These are phyloP conservation scores for Peromyscus aztecus DNA, from an alignment of 2,797 vertebrate genomes.

Conservation along the genomic window DNA sequence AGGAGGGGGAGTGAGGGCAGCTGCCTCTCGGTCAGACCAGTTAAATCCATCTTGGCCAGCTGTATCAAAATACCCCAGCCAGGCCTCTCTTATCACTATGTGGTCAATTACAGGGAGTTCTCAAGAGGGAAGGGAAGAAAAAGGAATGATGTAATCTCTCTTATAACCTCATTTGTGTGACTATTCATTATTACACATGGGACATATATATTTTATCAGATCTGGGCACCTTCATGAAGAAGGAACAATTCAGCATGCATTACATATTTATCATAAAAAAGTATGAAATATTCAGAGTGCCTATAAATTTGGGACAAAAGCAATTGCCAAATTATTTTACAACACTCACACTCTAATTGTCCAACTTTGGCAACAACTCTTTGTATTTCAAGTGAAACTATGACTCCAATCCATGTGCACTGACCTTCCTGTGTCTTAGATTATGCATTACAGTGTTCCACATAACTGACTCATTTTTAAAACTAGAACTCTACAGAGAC, in stretches of 20 bases:
- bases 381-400: conserved; percentile 73
- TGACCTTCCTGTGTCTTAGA: background rate
- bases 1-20: background rate
- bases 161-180: conserved; percentile 60
- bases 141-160: conserved; percentile 73
- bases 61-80: conserved; percentile 26
- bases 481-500: conserved; percentile 36
- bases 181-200: conserved; percentile 57
- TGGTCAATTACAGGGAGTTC: conserved; percentile 72
- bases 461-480: conserved; percentile 16
- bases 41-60: conserved; percentile 62
- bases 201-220: conserved; percentile 67
- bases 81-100: conserved; percentile 72
- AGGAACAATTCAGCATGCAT: conserved; percentile 41
- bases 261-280: conserved; percentile 57
- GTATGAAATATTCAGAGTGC: conserved; percentile 62
- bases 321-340: conserved; percentile 70
- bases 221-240: conserved; percentile 58
- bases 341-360: conserved; percentile 58
- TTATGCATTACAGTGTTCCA: conserved; percentile 12
- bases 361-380: conserved; percentile 59
- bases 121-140: conserved; percentile 64
- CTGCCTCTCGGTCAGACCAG: conserved; percentile 40
- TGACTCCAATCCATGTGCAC: conserved; percentile 11
- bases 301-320: conserved; percentile 65